Evolutionary conservation across 2,888 invertebrate species (phyloP).

Genomic region (Hemicrepidius hirtus): DNA sequence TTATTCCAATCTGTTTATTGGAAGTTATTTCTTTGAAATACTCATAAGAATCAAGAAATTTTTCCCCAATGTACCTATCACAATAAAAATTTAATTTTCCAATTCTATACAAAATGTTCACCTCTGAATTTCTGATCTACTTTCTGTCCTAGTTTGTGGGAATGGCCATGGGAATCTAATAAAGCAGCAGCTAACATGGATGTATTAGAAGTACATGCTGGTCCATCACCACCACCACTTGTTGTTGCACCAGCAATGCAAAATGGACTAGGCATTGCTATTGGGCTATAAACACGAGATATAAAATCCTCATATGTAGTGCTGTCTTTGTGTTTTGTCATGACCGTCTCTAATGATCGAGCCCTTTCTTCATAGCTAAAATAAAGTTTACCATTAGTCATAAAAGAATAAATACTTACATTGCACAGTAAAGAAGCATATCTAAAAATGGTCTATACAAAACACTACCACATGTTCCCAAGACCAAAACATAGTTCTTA

Average conservation of each 20-base stretch:
- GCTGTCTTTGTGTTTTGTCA: constrained; percentile 88
- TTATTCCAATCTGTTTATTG: too few relatives aligned
- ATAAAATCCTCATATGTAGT: constrained; percentile 94
- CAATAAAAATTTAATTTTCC: too few relatives aligned
- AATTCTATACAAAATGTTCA: constrained; percentile 47
- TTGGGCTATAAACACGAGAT: constrained; percentile 81
- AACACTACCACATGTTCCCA: too few relatives aligned
- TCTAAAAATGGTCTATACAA: constrained; percentile 27
- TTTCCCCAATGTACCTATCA: too few relatives aligned
- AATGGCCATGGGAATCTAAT: constrained; percentile 73
- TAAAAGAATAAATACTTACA: too few relatives aligned
- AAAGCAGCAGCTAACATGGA: constrained; percentile 77
- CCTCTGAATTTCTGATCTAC: constrained; percentile 68
- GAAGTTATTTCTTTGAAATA: too few relatives aligned
- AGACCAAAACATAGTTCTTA: too few relatives aligned
- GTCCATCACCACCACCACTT: constrained; percentile 63
- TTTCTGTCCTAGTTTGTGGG: constrained; percentile 65
- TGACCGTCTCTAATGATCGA: constrained; percentile 88
- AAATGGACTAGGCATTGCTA: constrained; percentile 75
- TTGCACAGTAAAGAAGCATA: too few relatives aligned
- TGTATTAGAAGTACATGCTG: constrained; percentile 69
- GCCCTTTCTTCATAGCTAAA: constrained; percentile 93
- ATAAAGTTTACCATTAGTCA: constrained; percentile 54
- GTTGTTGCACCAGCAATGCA: constrained; percentile 59
- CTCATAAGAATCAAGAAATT: too few relatives aligned